Percentiles rank a stretch among this genome's conserved stretches.
Conservation (phyloP, 2,797 vertebrate genomes). For the Danionella dracula region DNA sequence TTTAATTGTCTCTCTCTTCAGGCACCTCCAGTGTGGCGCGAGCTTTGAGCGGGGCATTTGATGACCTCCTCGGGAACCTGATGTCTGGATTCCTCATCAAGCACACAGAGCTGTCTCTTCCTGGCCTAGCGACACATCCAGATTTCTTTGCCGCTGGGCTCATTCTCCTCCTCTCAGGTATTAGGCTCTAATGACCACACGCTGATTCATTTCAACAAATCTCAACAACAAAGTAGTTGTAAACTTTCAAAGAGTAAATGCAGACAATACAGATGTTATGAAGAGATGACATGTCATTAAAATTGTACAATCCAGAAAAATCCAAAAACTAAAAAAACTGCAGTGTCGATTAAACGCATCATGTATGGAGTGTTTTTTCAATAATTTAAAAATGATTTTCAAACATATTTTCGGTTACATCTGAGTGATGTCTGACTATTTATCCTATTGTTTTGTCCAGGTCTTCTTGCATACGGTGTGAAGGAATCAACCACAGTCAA, state of each 20-base stretch:
- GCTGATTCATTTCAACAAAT: too few relatives aligned
- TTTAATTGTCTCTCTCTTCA: conserved; percentile 37
- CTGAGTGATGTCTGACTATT: too few relatives aligned
- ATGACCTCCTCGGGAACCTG: conserved; percentile 73
- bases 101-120: conserved; percentile 59
- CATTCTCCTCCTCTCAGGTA: conserved; percentile 79
- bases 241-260: too few relatives aligned
- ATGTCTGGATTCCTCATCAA: conserved; percentile 66
- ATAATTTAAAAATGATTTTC: too few relatives aligned
- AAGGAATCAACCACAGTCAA: conserved; percentile 81
- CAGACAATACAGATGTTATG: too few relatives aligned
- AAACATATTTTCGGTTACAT: too few relatives aligned
- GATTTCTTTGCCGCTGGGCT: conserved; percentile 79
- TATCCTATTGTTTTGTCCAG: conserved; percentile 56
- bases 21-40: conserved; percentile 82
- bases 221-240: too few relatives aligned
- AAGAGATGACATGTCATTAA: too few relatives aligned
- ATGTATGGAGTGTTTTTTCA: too few relatives aligned
- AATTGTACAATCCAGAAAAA: too few relatives aligned
- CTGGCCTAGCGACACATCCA: conserved; percentile 76
- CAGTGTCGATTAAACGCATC: too few relatives aligned
- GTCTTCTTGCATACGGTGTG: conserved; percentile 79
- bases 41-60: conserved; percentile 84
- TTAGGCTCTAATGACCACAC: neutral
- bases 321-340: too few relatives aligned